Evolutionary conservation across 2,113 vertebrate genomes (phyloP).

Genomic region (Actinemys pallida): DNA sequence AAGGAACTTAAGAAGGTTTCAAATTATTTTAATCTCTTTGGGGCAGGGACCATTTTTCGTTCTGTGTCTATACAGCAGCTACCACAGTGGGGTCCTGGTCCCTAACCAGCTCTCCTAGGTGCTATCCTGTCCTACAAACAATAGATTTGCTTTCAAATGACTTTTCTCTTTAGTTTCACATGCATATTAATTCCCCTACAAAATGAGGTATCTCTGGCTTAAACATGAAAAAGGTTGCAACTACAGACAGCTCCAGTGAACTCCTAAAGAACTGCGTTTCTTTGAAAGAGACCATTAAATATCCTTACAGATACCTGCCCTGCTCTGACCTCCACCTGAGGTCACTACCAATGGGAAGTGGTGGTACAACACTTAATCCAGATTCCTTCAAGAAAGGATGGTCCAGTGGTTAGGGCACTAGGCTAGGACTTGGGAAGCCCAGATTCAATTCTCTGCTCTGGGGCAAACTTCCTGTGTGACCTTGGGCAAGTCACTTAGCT

Average conservation of each 20-base stretch:
- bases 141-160: neutral
- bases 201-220: neutral
- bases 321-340: neutral
- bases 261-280: neutral
- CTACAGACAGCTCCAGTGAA: neutral
- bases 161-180: neutral
- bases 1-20: neutral
- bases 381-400: neutral
- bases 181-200: neutral
- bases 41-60: neutral
- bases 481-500: neutral
- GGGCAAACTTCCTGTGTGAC: neutral
- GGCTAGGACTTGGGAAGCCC: neutral
- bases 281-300: neutral
- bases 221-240: neutral
- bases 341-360: neutral
- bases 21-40: neutral
- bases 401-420: neutral
- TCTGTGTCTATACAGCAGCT: neutral
- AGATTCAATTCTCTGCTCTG: neutral
- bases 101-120: neutral
- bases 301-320: neutral
- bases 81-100: neutral
- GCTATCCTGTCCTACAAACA: neutral
- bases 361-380: too few relatives aligned